A percentile compares a stretch with the other conserved stretches of the same genome.
phyloP scores from a whole-genome alignment of 2,113 vertebrate species.

The Gorsachius goisagi region DNA sequence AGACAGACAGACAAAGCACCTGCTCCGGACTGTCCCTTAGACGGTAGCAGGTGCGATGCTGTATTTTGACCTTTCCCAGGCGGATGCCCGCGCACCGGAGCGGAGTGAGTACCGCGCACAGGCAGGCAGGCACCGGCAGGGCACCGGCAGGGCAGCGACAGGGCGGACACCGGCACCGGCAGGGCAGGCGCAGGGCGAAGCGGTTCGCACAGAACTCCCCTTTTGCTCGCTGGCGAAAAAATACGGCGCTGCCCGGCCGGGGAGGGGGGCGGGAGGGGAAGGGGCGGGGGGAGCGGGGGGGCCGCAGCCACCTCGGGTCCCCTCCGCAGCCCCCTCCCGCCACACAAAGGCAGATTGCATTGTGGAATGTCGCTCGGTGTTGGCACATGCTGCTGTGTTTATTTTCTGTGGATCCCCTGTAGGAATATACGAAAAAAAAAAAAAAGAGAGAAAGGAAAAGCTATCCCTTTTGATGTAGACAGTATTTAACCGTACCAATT shows the following conservation, averaged over 20 bases:
- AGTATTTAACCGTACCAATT: constrained; percentile 73
- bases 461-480: constrained; percentile 65
- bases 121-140: not conserved
- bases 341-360: constrained; percentile 76
- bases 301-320: not conserved
- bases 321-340: constrained; percentile 47
- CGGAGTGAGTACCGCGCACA: constrained; percentile 71
- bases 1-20: constrained; percentile 68
- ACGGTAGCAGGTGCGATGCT: constrained; percentile 84
- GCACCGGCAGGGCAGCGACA: not conserved
- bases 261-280: not conserved
- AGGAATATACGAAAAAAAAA: constrained; percentile 62
- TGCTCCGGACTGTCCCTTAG: constrained; percentile 86
- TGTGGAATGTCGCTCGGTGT: constrained; percentile 80
- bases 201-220: constrained; percentile 56
- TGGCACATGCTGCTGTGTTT: constrained; percentile 86
- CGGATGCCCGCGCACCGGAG: constrained; percentile 78
- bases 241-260: not conserved
- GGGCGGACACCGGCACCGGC: not conserved
- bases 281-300: not conserved
- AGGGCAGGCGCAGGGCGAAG: constrained; percentile 63
- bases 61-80: constrained; percentile 83
- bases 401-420: constrained; percentile 86
- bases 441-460: constrained; percentile 31
- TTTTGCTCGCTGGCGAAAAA: constrained; percentile 25